These are phyloP conservation scores for Proctacanthus coquilletti DNA, from an alignment of 1,140 invertebrate genomes.

Conservation along the genomic window DNA sequence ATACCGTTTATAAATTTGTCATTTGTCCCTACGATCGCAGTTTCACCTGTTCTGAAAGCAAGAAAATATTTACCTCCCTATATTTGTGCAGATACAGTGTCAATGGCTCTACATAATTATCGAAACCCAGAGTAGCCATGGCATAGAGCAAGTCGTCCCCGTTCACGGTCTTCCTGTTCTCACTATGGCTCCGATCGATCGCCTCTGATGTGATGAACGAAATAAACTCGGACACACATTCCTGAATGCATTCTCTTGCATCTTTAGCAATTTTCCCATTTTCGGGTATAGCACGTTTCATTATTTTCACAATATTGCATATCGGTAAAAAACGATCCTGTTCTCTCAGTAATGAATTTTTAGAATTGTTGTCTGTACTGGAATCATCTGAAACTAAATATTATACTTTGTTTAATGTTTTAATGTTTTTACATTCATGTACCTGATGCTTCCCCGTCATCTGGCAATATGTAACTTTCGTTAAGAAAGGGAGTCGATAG, in stretches of 20 bases:
- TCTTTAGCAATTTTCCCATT: constrained; percentile 98
- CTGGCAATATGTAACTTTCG: not conserved
- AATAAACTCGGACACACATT: constrained; percentile 99
- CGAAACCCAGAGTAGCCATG: constrained; percentile 93
- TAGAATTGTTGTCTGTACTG: constrained; percentile 9
- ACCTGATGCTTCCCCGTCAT: not conserved
- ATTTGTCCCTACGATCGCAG: too few relatives aligned
- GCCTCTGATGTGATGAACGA: constrained; percentile 98
- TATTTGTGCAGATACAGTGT: constrained; percentile 96
- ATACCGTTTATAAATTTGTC: too few relatives aligned
- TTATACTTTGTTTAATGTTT: not conserved
- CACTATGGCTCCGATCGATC: constrained; percentile 89
- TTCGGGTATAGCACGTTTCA: constrained; percentile 95
- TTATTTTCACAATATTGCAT: constrained; percentile 97
- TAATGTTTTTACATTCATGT: not conserved
- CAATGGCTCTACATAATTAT: constrained; percentile 95
- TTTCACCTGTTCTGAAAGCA: constrained; percentile 5
- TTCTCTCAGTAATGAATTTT: constrained; percentile 51
- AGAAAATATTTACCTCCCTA: constrained; percentile 46
- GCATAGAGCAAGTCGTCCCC: constrained; percentile 96
- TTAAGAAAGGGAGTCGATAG: not conserved
- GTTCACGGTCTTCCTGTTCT: constrained; percentile 98
- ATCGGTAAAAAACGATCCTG: constrained; percentile 95
- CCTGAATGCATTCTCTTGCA: constrained; percentile 97
- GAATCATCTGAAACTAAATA: not conserved